phyloP scores from a whole-genome alignment of 2,888 invertebrate species.

The Amorpha juglandis region DNA sequence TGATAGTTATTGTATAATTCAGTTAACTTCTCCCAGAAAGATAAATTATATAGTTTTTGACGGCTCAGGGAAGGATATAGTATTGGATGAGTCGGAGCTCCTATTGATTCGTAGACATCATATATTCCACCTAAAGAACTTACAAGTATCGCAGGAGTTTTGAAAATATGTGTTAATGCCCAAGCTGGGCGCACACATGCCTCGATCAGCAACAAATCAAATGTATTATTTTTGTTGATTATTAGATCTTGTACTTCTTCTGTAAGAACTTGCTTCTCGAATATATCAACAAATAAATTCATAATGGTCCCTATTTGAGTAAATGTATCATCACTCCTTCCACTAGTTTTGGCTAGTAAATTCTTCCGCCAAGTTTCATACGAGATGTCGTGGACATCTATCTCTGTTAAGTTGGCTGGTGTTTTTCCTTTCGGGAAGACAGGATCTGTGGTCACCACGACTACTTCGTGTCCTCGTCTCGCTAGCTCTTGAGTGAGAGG shows the following conservation, averaged over 20 bases:
- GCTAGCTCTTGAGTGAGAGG: conserved; percentile 65
- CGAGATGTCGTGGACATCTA: conserved; percentile 58
- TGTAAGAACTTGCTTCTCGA: conserved; percentile 32
- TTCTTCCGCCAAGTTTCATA: conserved; percentile 42
- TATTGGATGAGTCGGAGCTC: conserved; percentile 51
- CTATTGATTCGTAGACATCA: conserved; percentile 42
- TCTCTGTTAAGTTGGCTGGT: conserved; percentile 65
- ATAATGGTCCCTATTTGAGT: conserved; percentile 27
- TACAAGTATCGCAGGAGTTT: conserved; percentile 48
- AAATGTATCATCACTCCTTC: conserved; percentile 30
- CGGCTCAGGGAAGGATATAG: conserved; percentile 44
- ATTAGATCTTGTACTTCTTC: conserved; percentile 39
- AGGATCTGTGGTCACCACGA: conserved; percentile 69
- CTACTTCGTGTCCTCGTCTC: conserved; percentile 70
- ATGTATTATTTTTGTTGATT: conserved; percentile 34
- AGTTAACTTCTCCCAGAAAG: conserved; percentile 46
- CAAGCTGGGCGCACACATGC: conserved; percentile 28
- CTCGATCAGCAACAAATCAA: conserved; percentile 51
- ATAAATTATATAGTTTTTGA: conserved; percentile 47
- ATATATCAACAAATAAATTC: conserved; percentile 27
- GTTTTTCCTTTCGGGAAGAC: conserved; percentile 48
- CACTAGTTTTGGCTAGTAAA: conserved; percentile 4
- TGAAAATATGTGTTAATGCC: conserved; percentile 21
- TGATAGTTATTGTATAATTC: conserved; percentile 42
- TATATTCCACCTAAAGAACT: conserved; percentile 47